Percentiles rank a stretch among this genome's conserved stretches.
Conservation (phyloP, 2,888 invertebrate species). For the Heteromyza rotundicornis region DNA sequence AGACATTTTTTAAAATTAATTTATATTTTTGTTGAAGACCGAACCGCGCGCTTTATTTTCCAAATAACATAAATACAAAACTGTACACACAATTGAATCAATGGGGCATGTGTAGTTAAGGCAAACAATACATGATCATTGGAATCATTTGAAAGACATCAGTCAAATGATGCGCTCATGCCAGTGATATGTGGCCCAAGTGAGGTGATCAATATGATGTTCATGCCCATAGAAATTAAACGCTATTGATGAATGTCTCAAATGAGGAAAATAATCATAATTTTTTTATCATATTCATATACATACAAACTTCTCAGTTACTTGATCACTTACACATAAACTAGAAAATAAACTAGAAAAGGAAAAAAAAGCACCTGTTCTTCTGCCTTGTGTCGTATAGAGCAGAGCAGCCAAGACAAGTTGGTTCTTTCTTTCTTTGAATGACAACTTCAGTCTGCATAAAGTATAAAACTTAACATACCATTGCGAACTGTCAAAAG, state of each 20-base stretch:
- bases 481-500: constrained; percentile 26
- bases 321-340: too few species aligned
- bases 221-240: too few species aligned
- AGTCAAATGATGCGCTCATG: not conserved
- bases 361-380: too few species aligned
- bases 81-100: not conserved
- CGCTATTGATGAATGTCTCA: too few species aligned
- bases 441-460: not conserved
- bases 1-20: constrained; percentile 5
- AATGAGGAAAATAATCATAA: too few species aligned
- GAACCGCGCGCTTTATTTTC: not conserved
- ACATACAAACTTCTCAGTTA: too few species aligned
- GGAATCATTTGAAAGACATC: not conserved
- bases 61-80: not conserved
- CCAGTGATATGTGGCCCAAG: too few species aligned
- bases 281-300: too few species aligned
- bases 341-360: too few species aligned
- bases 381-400: too few species aligned
- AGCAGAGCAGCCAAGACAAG: too few species aligned
- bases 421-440: not conserved
- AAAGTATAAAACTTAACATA: not conserved
- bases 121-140: not conserved
- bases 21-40: not conserved
- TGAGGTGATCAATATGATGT: not conserved
- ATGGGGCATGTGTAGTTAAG: not conserved